A percentile compares a stretch with the other conserved stretches of the same genome.
Conservation (phyloP, 1,140 invertebrate species). For the Probaryconus sp. region DNA sequence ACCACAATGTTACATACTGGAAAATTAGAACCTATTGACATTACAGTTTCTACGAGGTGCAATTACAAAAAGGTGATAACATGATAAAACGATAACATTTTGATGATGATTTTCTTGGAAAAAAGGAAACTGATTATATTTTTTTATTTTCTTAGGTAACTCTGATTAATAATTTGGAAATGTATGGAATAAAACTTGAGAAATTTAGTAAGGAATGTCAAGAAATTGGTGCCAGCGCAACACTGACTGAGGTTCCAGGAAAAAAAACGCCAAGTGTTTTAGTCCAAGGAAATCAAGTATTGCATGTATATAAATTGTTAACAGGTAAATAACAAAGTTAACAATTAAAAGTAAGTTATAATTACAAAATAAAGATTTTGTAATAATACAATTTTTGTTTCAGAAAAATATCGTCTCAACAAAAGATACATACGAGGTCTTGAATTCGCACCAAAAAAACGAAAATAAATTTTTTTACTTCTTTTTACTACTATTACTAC, state of each 20-base stretch:
- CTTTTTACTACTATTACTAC: no score
- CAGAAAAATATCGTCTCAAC: constrained; percentile 83
- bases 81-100: no score
- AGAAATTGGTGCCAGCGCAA: constrained; percentile 91
- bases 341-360: no score
- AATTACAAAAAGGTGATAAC: constrained; percentile 91
- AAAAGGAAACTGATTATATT: no score
- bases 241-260: constrained; percentile 85
- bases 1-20: constrained; percentile 82
- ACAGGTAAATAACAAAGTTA: constrained; percentile 78
- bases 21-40: constrained; percentile 88
- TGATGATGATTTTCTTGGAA: no score
- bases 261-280: constrained; percentile 88
- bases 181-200: constrained; percentile 88
- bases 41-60: constrained; percentile 86
- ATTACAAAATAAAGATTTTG: no score
- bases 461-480: constrained; percentile 69
- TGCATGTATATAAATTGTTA: constrained; percentile 86
- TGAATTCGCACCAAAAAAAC: constrained; percentile 83
- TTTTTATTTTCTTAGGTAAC: constrained; percentile 83
- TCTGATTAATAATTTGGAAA: constrained; percentile 90
- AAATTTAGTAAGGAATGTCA: constrained; percentile 91
- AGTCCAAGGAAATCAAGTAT: constrained; percentile 94
- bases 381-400: constrained; percentile 51
- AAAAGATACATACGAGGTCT: constrained; percentile 82